Base-by-base conservation (phyloP, 2,888 invertebrate genomes). In the Liopterus haemorrhoidalis region DNA sequence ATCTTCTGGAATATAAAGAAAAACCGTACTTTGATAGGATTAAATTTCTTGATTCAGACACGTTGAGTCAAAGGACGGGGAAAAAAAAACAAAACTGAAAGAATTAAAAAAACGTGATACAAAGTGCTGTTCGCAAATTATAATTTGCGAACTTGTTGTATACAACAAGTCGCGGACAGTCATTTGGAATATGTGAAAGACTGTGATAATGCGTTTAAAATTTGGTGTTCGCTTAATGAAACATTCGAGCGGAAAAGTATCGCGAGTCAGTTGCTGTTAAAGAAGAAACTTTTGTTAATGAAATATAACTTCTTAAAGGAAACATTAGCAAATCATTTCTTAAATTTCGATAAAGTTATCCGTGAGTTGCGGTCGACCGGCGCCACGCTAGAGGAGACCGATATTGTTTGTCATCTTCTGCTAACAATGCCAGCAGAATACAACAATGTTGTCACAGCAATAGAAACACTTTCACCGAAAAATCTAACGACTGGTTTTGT, bases 111-210 rank as follows among this genome's bases (percentile, higher is more conserved):
- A 40, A 9, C 6, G n/a, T 31, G 40, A 54, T 27, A 21, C 44
- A 36, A 51, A 54, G 41, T 57, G 54, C 32, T 55, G 49, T 19
- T 56, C 55, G 8, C 49, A 51, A 32, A 52, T 57, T 9, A 39
- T n/a, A n/a, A n/a, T n/a, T n/a, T n/a, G n/a, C n/a, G n/a, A n/a
- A n/a, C n/a, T n/a, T n/a, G n/a, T n/a, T n/a, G n/a, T n/a, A n/a
- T 56, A 9, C 54, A 55, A 38, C 37, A 53, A 8, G 52, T 56
- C 11, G 52, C 54, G 4, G 56, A 57, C 35, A 55, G 47, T 30
- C 55, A 58, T 27, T 39, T 58, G 39, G 58, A 58, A 46, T 59
- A 57, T 27, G 53, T 50, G 3, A 56, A 57, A 42, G 55, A 58
- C n/a, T 49, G 50, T 32, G 43, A 38, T 12, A 57, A 49, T 4